phyloP scores from a whole-genome alignment of 2,113 vertebrate species.

The Cavia porcellus region DNA sequence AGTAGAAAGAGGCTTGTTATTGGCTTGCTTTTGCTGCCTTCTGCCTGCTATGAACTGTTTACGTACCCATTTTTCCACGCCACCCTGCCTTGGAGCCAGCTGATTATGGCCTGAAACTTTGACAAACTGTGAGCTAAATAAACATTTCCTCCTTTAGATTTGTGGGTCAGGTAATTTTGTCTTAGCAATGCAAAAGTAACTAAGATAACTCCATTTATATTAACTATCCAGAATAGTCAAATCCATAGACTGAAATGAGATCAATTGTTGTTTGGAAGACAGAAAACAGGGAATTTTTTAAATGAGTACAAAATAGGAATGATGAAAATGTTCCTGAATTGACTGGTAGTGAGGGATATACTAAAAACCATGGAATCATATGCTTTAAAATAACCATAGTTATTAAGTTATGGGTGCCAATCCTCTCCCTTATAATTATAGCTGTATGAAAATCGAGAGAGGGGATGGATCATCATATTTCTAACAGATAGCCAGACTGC shows the following conservation, averaged over 20 bases:
- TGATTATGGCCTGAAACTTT: not conserved
- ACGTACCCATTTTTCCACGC: not conserved
- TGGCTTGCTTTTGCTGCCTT: not conserved
- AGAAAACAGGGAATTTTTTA: not conserved
- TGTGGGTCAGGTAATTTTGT: not conserved
- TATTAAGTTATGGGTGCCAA: not conserved
- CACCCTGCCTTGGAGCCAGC: not conserved
- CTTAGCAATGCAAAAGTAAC: not conserved
- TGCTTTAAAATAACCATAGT: not conserved
- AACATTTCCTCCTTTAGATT: not conserved
- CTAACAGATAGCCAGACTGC: not conserved
- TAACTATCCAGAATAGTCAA: not conserved
- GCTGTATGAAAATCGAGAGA: not conserved
- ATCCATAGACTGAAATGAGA: not conserved
- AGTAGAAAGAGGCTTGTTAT: not conserved
- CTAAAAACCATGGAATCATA: not conserved
- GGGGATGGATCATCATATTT: not conserved
- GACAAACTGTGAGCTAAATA: not conserved
- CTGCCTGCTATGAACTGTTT: not conserved
- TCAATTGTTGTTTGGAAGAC: not conserved
- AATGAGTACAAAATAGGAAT: not conserved
- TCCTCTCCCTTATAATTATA: not conserved
- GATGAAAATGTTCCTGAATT: slow-evolving; percentile 17
- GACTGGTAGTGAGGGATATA: slow-evolving; percentile 14
- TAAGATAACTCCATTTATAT: not conserved